Evolutionary conservation across 2,888 invertebrate genomes (phyloP), one percentile per base, ranked within the genome.

Genomic region (Drosophila neutralis): DNA sequence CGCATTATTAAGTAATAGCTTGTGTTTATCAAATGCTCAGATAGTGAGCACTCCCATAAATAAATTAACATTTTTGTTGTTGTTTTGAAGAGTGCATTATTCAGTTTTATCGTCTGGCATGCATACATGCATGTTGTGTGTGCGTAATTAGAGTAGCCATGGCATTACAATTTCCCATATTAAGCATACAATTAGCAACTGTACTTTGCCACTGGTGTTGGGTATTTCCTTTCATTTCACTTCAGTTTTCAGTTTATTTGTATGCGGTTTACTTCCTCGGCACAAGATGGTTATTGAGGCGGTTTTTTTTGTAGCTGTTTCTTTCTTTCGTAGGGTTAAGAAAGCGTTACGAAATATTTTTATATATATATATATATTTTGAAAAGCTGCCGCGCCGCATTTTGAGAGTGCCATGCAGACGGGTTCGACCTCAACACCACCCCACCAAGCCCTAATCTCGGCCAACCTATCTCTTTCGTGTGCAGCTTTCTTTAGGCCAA

Each of bases 301-400:
- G 66, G 38, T 53, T 51, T 64, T 59, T 53, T 53, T 33, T 45
- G 51, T 66, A 51, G 4, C 4, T 24, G 24, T 45, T 24, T 45
- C 15, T 45, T 45, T 45, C 7, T 45, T 63, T 69, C 61, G 49
- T 70, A 49, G 73, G 69, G 87, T 78, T 83, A 81, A 83, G 89
- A 84, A 84, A 84, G 84, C 89, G 87, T 85, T 89, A 82, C 89
- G 70, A 89, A 89, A 82, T 73, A 76, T 73, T 73, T 76, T 69
- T 87, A 18, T 21, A 24, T 45, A 13, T 24, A 72, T 87, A 21
- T 24, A 15, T 75, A 73, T 79, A 71, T 87, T 76, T 69, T 60
- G 40, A 61, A 66, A 81, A 57, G 59, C 61, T 66, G 56, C 56
- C 56, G 49, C 31, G 53, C 56, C 61, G 40, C 31, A 49, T 52